phyloP scores from a whole-genome alignment of 2,113 vertebrate genomes.

The Nyctibius bracteatus region DNA sequence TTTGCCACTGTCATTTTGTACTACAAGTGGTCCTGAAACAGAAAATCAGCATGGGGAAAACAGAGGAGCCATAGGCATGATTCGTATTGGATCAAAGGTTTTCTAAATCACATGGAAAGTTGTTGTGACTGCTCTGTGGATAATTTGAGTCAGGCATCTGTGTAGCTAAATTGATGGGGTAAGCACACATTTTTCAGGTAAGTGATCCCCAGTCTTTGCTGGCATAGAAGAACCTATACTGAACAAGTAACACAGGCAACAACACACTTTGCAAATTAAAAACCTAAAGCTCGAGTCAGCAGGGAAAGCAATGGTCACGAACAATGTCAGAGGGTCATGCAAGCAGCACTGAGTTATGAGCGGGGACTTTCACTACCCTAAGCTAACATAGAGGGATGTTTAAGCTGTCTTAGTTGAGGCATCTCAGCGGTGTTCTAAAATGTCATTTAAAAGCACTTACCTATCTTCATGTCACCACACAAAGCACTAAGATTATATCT shows the following conservation, averaged over 20 bases:
- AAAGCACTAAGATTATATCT: not conserved
- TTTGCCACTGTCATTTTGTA: not conserved
- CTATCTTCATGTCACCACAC: not conserved
- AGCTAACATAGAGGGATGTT: not conserved
- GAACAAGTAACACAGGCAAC: not conserved
- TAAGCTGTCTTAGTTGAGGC: not conserved
- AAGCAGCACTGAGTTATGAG: not conserved
- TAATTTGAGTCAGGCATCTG: rapidly evolving
- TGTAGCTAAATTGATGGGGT: not conserved
- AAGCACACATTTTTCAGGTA: not conserved
- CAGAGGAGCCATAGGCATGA: not conserved
- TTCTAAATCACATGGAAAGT: not conserved
- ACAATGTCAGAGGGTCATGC: not conserved
- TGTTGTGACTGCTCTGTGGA: not conserved
- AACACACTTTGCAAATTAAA: not conserved
- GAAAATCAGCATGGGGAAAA: not conserved
- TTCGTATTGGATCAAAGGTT: not conserved
- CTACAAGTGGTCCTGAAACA: not conserved
- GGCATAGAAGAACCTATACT: not conserved
- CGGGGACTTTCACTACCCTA: not conserved
- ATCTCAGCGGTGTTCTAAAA: not conserved
- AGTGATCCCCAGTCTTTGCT: not conserved
- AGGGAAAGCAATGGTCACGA: not conserved
- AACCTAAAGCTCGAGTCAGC: not conserved
- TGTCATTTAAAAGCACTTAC: not conserved